phyloP scores from a whole-genome alignment of 2,113 vertebrate species.

The Prunella himalayana region DNA sequence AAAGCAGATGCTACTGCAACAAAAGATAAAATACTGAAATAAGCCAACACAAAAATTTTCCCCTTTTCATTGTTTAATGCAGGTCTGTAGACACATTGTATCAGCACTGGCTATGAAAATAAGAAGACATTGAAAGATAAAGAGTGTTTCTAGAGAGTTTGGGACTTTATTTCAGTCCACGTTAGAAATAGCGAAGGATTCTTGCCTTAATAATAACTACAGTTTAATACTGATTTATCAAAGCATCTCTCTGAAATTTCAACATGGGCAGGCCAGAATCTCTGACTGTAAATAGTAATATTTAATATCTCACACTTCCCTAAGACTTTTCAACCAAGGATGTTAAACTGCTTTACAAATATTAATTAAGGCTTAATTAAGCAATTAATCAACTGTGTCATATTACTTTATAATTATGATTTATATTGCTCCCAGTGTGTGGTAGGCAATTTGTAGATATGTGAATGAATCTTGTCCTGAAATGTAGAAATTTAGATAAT shows the following conservation, averaged over 20 bases:
- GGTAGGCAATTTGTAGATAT: conserved; percentile 45
- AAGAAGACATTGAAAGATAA: neutral
- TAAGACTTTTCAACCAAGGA: conserved; percentile 37
- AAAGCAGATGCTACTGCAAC: neutral
- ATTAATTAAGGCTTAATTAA: conserved; percentile 70
- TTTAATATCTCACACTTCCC: conserved; percentile 16
- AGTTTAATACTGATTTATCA: conserved; percentile 20
- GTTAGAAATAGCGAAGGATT: neutral
- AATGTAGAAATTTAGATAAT: conserved; percentile 48
- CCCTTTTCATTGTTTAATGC: neutral
- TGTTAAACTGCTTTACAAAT: conserved; percentile 65
- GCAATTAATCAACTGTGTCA: conserved; percentile 62
- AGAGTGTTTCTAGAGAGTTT: neutral
- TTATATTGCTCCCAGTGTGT: conserved; percentile 47
- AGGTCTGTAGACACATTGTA: neutral
- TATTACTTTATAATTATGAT: conserved; percentile 63
- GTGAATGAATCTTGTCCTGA: conserved; percentile 32
- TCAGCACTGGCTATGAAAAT: neutral
- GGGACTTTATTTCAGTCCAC: neutral
- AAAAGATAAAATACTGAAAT: neutral
- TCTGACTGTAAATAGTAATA: conserved; percentile 39
- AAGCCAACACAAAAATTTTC: neutral
- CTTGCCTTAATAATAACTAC: neutral
- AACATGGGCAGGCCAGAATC: neutral
- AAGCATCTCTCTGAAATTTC: conserved; percentile 12